A percentile compares a stretch with the other conserved stretches of the same genome.
phyloP scores from a whole-genome alignment of 2,113 vertebrate genomes.

The Rhinogobius similis region DNA sequence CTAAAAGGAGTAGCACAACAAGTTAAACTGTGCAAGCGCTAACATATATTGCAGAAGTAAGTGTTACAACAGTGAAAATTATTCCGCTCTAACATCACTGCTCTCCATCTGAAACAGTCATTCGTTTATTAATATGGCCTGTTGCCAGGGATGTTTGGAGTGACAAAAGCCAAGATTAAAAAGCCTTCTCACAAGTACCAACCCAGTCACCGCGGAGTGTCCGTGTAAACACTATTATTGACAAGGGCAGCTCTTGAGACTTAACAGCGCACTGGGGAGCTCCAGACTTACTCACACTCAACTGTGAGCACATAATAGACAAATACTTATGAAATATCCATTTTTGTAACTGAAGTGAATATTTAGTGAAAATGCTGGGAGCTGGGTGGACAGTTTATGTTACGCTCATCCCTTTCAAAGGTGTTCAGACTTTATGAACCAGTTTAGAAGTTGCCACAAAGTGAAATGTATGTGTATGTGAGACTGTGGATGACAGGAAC shows the following conservation, averaged over 20 bases:
- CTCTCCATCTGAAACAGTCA: conserved; percentile 46
- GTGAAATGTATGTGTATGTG: too few relatives aligned
- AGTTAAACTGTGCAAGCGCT: too few relatives aligned
- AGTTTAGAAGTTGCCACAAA: too few relatives aligned
- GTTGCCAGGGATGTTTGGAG: conserved; percentile 64
- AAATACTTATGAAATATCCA: too few relatives aligned
- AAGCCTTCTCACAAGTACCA: conserved; percentile 60
- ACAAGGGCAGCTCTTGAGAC: conserved; percentile 52
- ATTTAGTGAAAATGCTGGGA: too few relatives aligned
- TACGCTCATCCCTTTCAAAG: too few relatives aligned
- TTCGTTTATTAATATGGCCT: conserved; percentile 65
- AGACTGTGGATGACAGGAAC: too few relatives aligned
- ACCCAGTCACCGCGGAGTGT: conserved; percentile 56
- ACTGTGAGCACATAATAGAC: conserved; percentile 32
- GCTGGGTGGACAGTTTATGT: too few relatives aligned
- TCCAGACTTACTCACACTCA: conserved; percentile 31
- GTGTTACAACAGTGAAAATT: conserved; percentile 13
- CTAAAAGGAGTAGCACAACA: too few relatives aligned
- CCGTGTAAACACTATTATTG: conserved; percentile 70
- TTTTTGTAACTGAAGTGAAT: too few relatives aligned
- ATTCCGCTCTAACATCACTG: conserved; percentile 41
- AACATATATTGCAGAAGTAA: neutral
- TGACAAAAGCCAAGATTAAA: conserved; percentile 64
- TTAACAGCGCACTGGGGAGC: conserved; percentile 55
- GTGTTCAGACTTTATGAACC: too few relatives aligned